Percentiles rank a stretch among this genome's conserved stretches.
phyloP scores from a whole-genome alignment of 2,113 vertebrate genomes.

The Antennarius striatus region DNA sequence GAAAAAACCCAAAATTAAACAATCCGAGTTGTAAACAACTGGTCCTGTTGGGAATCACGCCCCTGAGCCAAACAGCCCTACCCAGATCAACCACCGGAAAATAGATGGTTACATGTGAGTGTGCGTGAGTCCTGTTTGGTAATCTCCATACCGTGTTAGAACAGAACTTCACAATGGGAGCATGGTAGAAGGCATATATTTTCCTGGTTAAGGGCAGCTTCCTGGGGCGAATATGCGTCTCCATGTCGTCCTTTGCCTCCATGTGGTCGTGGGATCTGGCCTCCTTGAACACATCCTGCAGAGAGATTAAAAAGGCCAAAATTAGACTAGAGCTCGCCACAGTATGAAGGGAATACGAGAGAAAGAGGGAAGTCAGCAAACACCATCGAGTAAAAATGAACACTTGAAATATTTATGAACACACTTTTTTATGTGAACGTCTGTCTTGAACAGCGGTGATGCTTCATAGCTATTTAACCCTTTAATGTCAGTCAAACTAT shows the following conservation, averaged over 20 bases:
- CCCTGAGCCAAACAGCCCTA: background rate
- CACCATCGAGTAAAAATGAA: background rate
- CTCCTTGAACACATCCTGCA: constrained; percentile 96
- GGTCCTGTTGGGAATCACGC: background rate
- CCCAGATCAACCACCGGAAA: constrained; percentile 1
- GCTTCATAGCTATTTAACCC: too few relatives aligned
- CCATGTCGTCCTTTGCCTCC: constrained; percentile 87
- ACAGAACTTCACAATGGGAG: constrained; percentile 99
- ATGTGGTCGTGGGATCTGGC: constrained; percentile 81
- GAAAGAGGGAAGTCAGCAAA: background rate
- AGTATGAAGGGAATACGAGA: background rate
- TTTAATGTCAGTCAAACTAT: background rate
- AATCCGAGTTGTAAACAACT: background rate
- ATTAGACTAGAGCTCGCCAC: constrained; percentile 18
- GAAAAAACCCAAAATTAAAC: background rate
- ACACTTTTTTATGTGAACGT: background rate
- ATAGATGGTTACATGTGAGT: background rate
- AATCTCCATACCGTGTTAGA: constrained; percentile 88
- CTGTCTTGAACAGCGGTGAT: too few relatives aligned
- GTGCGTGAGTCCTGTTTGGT: background rate
- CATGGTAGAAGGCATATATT: constrained; percentile 97
- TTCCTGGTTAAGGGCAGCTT: constrained; percentile 94
- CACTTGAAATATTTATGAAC: background rate
- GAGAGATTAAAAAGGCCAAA: constrained; percentile 18
- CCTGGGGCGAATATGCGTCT: constrained; percentile 87